Conservation (phyloP, 2,113 vertebrate species). For the Carollia perspicillata region DNA sequence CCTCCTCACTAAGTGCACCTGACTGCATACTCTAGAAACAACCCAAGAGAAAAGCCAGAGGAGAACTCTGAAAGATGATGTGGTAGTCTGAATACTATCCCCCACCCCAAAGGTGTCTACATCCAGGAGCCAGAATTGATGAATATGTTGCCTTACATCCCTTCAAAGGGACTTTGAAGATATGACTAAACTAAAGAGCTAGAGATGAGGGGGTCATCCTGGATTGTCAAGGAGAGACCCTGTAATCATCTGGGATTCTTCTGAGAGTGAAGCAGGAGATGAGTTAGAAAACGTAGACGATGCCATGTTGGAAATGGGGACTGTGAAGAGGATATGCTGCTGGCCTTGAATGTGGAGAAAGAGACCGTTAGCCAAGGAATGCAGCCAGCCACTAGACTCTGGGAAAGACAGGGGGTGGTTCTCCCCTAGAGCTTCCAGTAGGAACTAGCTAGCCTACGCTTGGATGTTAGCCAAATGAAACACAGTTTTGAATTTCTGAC, state of each 20-base stretch:
- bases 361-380: background rate
- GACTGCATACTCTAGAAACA: background rate
- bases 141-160: background rate
- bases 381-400: background rate
- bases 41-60: background rate
- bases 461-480: background rate
- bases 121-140: background rate
- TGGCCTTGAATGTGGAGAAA: background rate
- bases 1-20: background rate
- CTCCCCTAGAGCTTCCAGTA: background rate
- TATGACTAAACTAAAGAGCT: background rate
- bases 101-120: background rate
- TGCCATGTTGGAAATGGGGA: background rate
- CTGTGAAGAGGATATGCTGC: background rate
- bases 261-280: background rate
- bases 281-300: background rate
- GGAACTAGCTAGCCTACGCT: background rate
- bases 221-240: background rate
- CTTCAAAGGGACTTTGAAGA: background rate
- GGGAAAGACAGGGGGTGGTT: background rate
- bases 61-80: background rate
- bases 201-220: background rate
- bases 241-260: background rate
- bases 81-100: background rate
- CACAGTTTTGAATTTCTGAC: background rate